Base-by-base conservation (phyloP, 2,888 invertebrate species). In the Agrilus cyanescens region DNA sequence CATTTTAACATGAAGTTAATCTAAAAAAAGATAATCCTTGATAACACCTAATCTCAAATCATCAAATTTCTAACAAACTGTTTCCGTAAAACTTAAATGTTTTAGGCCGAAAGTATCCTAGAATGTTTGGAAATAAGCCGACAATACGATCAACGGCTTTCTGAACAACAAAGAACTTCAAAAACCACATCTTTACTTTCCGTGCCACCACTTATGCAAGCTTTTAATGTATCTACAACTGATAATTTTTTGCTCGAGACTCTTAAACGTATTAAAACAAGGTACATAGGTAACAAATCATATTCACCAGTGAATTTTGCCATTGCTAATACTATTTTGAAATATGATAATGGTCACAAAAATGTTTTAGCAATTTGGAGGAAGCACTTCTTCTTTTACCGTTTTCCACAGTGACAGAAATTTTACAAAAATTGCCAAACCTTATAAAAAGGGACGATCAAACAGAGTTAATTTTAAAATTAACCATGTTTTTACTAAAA, bases 371-470 rank as follows among this genome's bases (percentile, higher is more conserved):
- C 60, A 94, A 96, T 59, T 66, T 97, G 46, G 93, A 96, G 65
- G 91, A 94, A 66, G 78, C 91, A 0, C 69, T 97, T 1, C 68
- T 95, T 1, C 70, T 94, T 10, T 67, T 97, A 34, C 91, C 95
- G 2, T 88, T 93, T 60, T 74, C 80, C 38, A 75, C 80, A 40
- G 88, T 89, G 2, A 79, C 83, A 56, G 82, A 86, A 39, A 70
- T 96, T 37, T 69, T 97, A 1, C 72, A 77, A 44, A 70, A 80
- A 56, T 65, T 95, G 46, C 80, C 85, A 0, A 60, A 68, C 5
- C 69, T 94, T 42, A 69, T 91, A 8, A 70, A 73, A 35, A 73
- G 77, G 46, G 78, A 80, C 29, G 82, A 80, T 58, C 69, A 84
- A 62, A 72, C 78, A 1, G 95, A 97, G 67, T 67, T 93, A 41